Base-by-base conservation (phyloP, 2,797 vertebrate species). In the Distichodus sexfasciatus region DNA sequence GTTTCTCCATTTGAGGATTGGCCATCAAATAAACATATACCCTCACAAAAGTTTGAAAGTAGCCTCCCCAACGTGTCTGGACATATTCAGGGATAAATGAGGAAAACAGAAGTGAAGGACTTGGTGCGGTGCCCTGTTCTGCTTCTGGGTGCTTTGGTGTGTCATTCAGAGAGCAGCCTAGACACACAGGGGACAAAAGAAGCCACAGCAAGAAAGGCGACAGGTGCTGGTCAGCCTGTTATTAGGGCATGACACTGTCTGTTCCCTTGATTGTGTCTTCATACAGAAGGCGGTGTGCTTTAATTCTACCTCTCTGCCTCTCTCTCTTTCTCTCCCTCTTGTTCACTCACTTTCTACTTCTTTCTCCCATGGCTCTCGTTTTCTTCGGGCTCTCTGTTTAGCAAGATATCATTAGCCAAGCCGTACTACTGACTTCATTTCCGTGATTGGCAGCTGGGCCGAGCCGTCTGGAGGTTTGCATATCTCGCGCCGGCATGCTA, bases 361-460 rank as follows among this genome's bases (percentile, higher is more conserved):
- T 58, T 40, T 60, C 17, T 73, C 51, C 43, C 63, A 48, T 44
- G 66, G 68, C 59, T 62, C 51, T 59, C 2, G 14, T 70, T 46
- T 38, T 74, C 59, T 60, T 51, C 3, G 70, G 58, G 33, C 10
- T 53, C 14, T 81, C 70, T 79, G 75, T 77, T 76, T 46, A 69
- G 77, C 63, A 58, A 68, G 65, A 69, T 84, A 79, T 87, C 85
- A 88, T 88, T 89, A 88, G 75, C 65, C 47, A 9, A 76, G 72
- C 74, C 55, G 63, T 79, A 66, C 82, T 81, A 73, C 82, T 80
- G 76, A 80, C 77, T 84, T 87, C 64, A 82, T 85, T 84, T 83
- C 24, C 12, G 19, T 88, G 90, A 91, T 78, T 87, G 90, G 87
- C 90, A 89, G 83, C 75, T 63, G 75, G 79, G 82, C 66, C 62